Evolutionary conservation across 2,797 vertebrate genomes (phyloP).

Genomic region (Linurgus olivaceus): DNA sequence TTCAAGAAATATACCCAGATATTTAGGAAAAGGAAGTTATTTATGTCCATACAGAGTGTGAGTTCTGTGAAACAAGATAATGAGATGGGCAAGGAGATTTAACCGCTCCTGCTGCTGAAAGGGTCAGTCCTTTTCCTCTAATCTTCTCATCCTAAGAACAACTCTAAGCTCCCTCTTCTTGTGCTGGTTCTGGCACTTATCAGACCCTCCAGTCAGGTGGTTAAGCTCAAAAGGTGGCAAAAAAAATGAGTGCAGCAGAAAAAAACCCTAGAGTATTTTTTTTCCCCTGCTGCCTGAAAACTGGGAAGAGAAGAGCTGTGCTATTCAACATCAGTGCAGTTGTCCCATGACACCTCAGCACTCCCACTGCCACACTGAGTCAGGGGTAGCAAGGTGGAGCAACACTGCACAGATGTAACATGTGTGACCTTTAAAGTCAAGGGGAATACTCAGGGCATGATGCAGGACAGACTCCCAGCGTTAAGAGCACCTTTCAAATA

Average conservation of each 20-base stretch:
- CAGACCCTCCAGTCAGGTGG: not conserved
- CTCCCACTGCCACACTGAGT: not conserved
- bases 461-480: not conserved
- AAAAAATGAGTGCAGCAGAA: not conserved
- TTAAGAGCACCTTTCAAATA: not conserved
- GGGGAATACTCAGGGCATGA: not conserved
- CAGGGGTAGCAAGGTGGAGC: not conserved
- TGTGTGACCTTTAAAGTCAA: not conserved
- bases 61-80: not conserved
- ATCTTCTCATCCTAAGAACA: not conserved
- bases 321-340: accelerated
- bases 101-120: not conserved
- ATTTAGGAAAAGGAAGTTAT: not conserved
- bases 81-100: not conserved
- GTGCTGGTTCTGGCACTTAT: not conserved
- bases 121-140: not conserved
- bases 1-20: not conserved
- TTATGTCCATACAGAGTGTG: not conserved
- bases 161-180: not conserved
- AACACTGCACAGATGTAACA: not conserved
- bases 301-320: accelerated
- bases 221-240: not conserved
- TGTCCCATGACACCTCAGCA: not conserved
- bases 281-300: not conserved
- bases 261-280: not conserved